Evolutionary conservation across 2,797 vertebrate species (phyloP), one percentile per base, ranked within the genome.

Genomic region (Tympanoctomys barrerae): DNA sequence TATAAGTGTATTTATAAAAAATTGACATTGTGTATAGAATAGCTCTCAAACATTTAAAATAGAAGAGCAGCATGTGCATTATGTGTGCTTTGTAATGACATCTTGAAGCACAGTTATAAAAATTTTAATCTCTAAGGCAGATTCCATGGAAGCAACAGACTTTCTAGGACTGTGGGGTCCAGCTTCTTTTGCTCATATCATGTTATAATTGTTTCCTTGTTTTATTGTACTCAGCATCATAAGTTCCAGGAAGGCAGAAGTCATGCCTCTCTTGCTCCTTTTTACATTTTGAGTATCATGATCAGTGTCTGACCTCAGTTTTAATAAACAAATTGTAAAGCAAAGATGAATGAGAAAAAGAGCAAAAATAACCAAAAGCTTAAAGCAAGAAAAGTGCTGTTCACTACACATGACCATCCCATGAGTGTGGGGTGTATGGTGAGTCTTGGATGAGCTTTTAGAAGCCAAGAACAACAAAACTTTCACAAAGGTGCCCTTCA

Each of bases 301-400:
- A 13, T 22, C 33, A 49, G 36, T 21, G 5, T 6, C 31, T 61
- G 66, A 39, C 12, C n/a, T 88, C 31, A 88, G 59, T 83, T 78
- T 79, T 79, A 70, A 24, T 83, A 89, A 86, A 94, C 36, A 86
- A n/a, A 94, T 8, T 61, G 89, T 94, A 26, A 82, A 89, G 12
- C 57, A 42, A 46, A 39, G 9, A 6, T 12, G 9, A 54, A 24
- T 26, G 1, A 21, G 5, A 54, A 85, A 78, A 61, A n/a, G 21
- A 59, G 1, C 9, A 18, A 68, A 78, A 57, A 81, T 71, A 79
- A 57, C 16, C 13, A 54, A 75, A 91, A 79, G 16, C 36, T 91
- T 64, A 83, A 70, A 49, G 75, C 24, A 46, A 19, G 39, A 39
- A 6, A 90, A 26, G 5, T 66, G 62, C 6, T 6, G 4, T 36